Evolutionary conservation across 2,888 invertebrate genomes (phyloP).

Genomic region (Pachydiplax longipennis): DNA sequence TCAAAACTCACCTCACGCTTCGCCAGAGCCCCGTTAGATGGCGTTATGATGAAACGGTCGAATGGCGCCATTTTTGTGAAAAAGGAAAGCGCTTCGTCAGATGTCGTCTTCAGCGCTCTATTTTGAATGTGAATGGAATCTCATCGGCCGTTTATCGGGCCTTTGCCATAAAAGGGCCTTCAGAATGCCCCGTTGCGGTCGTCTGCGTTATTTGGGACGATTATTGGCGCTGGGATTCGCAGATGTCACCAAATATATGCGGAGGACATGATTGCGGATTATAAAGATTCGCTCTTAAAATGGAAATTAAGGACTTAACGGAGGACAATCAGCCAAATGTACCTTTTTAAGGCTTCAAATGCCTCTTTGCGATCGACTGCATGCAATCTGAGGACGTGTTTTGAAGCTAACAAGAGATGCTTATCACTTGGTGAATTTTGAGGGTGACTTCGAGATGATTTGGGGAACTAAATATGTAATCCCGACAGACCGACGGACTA

Average conservation of each 20-base stretch:
- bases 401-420: neutral
- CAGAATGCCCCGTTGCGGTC: neutral
- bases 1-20: too few relatives aligned
- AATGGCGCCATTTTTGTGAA: neutral
- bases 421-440: neutral
- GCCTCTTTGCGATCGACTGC: neutral
- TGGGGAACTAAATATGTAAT: too few relatives aligned
- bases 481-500: too few relatives aligned
- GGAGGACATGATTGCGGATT: too few relatives aligned
- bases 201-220: neutral
- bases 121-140: neutral
- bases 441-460: neutral
- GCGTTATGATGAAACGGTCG: too few relatives aligned
- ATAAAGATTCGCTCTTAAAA: too few relatives aligned
- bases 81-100: neutral
- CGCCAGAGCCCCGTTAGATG: too few relatives aligned
- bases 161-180: neutral
- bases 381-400: neutral
- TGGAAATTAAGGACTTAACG: neutral
- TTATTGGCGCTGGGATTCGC: neutral
- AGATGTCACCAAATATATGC: neutral
- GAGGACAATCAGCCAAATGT: neutral
- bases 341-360: neutral
- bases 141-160: neutral
- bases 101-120: neutral